Evolutionary conservation across 2,113 vertebrate species (phyloP).

Genomic region (Daboia siamensis): DNA sequence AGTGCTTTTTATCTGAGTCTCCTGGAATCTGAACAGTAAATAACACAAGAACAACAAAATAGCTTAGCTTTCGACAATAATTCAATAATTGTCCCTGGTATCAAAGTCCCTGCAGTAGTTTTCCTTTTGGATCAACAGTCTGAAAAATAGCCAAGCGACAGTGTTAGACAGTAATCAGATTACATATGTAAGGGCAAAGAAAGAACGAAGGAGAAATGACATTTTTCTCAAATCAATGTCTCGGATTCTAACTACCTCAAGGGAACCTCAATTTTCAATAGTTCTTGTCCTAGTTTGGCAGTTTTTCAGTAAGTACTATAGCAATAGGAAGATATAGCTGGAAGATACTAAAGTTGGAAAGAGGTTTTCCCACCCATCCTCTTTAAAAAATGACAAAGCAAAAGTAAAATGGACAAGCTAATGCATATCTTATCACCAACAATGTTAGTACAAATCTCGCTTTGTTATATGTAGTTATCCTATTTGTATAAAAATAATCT

Average conservation of each 20-base stretch:
- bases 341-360: neutral
- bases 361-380: neutral
- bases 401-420: neutral
- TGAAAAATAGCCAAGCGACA: neutral
- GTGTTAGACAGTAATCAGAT: neutral
- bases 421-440: neutral
- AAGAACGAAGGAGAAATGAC: neutral
- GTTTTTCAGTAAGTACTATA: rapidly evolving
- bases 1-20: too few species aligned
- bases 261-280: rapidly evolving
- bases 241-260: slow-evolving; percentile 13
- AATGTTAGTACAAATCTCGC: neutral
- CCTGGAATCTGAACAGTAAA: neutral
- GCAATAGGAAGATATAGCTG: neutral
- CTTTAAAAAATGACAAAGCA: neutral
- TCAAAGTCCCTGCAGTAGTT: neutral
- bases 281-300: slow-evolving; percentile 2
- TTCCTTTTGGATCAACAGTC: neutral
- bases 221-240: neutral
- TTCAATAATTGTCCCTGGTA: neutral
- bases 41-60: neutral
- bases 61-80: neutral
- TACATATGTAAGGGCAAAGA: slow-evolving; percentile 10
- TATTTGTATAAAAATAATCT: neutral
- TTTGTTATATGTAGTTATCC: neutral